Percentiles rank a stretch among this genome's conserved stretches.
phyloP scores from a whole-genome alignment of 2,797 vertebrate species.

The Neosilurus hyrtlii region DNA sequence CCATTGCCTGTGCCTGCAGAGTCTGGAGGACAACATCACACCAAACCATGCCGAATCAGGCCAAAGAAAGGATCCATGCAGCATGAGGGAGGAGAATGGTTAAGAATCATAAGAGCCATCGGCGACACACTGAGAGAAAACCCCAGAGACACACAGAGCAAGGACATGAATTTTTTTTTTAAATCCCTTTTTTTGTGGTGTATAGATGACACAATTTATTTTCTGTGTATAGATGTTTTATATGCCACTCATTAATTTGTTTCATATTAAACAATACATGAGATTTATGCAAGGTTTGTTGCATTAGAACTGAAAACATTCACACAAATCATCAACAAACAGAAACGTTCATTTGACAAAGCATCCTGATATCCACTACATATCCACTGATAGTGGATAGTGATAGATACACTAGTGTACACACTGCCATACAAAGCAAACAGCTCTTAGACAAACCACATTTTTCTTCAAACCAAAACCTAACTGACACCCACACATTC shows the following conservation, averaged over 20 bases:
- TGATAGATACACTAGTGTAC: too few species aligned
- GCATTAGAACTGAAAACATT: neutral
- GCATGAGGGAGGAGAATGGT: conserved; percentile 74
- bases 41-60: conserved; percentile 48
- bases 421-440: neutral
- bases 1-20: conserved; percentile 73
- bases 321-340: neutral
- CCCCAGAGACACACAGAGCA: conserved; percentile 58
- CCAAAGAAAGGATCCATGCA: conserved; percentile 70
- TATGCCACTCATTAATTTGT: neutral
- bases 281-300: too few species aligned
- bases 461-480: neutral
- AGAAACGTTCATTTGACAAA: neutral
- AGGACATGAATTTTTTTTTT: neutral
- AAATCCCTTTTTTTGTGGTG: neutral
- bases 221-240: neutral
- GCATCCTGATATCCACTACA: neutral
- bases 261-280: neutral
- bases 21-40: conserved; percentile 73
- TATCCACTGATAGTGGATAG: too few species aligned
- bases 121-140: conserved; percentile 61
- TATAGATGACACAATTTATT: neutral
- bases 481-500: neutral
- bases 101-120: conserved; percentile 66
- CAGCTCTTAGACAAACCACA: neutral